These are phyloP conservation scores for Gasteruption jaculator DNA, from an alignment of 2,888 invertebrate species.

Conservation along the genomic window DNA sequence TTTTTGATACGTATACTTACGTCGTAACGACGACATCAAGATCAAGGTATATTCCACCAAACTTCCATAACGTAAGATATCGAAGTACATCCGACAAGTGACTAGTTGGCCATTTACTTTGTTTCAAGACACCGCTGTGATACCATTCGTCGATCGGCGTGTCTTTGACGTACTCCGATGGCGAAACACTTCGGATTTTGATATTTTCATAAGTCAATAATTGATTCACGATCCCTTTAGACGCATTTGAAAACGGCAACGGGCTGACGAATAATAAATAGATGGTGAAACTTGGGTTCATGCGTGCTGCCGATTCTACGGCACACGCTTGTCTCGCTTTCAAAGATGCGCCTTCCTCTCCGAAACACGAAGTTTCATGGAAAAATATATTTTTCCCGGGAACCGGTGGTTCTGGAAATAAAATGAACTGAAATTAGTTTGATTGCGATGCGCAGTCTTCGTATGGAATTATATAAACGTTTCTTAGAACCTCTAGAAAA, in stretches of 20 bases:
- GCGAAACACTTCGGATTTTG: constrained; percentile 53
- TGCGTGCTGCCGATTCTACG: constrained; percentile 63
- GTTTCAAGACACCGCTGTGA: constrained; percentile 51
- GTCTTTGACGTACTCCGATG: constrained; percentile 54
- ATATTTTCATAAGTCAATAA: constrained; percentile 55
- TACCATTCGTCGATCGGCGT: constrained; percentile 61
- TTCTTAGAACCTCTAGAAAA: constrained; percentile 26
- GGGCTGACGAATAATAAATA: constrained; percentile 58
- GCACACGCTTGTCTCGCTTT: constrained; percentile 63
- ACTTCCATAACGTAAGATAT: constrained; percentile 68
- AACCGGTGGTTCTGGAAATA: no score
- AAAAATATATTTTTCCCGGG: constrained; percentile 60
- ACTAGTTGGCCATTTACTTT: constrained; percentile 57
- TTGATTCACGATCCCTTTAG: constrained; percentile 40
- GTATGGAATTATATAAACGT: no score
- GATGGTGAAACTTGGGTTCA: constrained; percentile 58
- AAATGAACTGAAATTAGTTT: no score
- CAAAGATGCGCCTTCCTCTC: constrained; percentile 49
- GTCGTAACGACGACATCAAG: constrained; percentile 66
- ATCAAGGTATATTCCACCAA: constrained; percentile 74
- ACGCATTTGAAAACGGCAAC: constrained; percentile 36
- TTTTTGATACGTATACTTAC: constrained; percentile 34
- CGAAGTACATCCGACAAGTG: constrained; percentile 65
- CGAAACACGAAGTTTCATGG: constrained; percentile 63
- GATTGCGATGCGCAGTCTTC: no score